phyloP scores from a whole-genome alignment of 1,140 invertebrate species.

The Atta colombica region DNA sequence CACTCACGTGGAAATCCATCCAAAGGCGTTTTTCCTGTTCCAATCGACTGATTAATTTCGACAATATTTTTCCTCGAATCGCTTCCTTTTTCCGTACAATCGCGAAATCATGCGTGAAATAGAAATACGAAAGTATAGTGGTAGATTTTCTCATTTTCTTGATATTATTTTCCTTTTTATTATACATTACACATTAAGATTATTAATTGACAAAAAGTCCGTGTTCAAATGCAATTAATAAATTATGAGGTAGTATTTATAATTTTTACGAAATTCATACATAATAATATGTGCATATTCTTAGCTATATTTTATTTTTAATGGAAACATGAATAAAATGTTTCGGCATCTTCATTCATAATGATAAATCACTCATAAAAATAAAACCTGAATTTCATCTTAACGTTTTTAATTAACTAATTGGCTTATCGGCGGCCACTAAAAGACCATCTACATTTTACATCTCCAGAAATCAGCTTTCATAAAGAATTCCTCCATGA shows the following conservation, averaged over 20 bases:
- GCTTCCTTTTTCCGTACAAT: not conserved
- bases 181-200: not conserved
- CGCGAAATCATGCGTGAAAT: slow-evolving; percentile 7
- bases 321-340: not conserved
- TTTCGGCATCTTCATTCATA: not conserved
- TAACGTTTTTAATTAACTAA: slow-evolving; percentile 1
- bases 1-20: slow-evolving; percentile 40
- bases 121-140: not conserved
- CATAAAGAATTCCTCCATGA: not conserved
- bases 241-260: not conserved
- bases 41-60: slow-evolving; percentile 40
- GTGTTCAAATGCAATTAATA: not conserved
- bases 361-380: not conserved
- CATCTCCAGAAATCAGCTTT: not conserved
- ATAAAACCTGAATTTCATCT: not conserved
- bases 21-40: slow-evolving; percentile 33
- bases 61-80: slow-evolving; percentile 22
- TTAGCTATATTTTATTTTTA: not conserved
- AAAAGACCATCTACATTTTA: not conserved
- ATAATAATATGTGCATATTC: not conserved
- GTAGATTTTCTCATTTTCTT: not conserved
- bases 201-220: not conserved
- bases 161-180: not conserved
- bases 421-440: not conserved
- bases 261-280: not conserved